Conservation (phyloP, 2,797 vertebrate species). For the Coranthus polyacanthus region DNA sequence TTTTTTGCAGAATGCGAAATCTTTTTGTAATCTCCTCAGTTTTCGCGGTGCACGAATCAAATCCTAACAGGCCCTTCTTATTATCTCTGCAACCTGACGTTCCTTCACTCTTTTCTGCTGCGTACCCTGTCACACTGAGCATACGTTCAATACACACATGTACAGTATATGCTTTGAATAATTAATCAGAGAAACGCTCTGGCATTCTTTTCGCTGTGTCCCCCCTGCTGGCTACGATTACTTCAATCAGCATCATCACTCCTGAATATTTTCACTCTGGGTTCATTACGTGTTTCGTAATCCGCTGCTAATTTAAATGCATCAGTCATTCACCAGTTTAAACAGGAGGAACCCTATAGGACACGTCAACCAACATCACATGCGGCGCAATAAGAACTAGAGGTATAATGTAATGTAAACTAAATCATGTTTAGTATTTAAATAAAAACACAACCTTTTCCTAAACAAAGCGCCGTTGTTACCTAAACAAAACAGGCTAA, state of each 20-base stretch:
- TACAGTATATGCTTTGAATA: slow-evolving; percentile 27
- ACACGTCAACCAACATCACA: too few relatives aligned
- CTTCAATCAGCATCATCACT: background rate
- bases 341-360: too few relatives aligned
- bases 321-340: slow-evolving; percentile 16
- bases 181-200: slow-evolving; percentile 9
- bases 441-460: too few relatives aligned
- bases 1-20: too few relatives aligned
- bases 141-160: background rate
- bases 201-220: background rate
- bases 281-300: background rate
- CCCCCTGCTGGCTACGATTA: slow-evolving; percentile 14
- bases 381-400: too few relatives aligned
- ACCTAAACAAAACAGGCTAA: too few relatives aligned
- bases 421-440: too few relatives aligned
- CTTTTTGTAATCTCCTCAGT: too few relatives aligned
- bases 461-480: too few relatives aligned
- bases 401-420: too few relatives aligned
- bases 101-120: background rate
- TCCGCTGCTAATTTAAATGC: slow-evolving; percentile 23
- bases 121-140: background rate
- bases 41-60: too few relatives aligned
- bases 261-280: slow-evolving; percentile 5
- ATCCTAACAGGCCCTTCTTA: too few relatives aligned
- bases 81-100: background rate